Evolutionary conservation across 2,113 vertebrate genomes (phyloP).

Genomic region (Furnarius figulus): DNA sequence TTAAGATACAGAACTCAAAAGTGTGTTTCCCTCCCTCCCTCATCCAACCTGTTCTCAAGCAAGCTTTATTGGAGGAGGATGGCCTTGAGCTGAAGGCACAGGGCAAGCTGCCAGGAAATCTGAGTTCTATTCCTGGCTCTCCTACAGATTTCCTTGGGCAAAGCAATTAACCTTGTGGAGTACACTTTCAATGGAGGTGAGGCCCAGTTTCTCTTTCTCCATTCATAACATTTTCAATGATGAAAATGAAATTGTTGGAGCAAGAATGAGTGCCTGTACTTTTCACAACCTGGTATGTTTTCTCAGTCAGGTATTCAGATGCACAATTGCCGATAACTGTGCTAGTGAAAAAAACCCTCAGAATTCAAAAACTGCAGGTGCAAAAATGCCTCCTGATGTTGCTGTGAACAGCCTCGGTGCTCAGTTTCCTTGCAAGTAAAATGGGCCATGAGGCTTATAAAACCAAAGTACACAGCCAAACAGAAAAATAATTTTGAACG

Average conservation of each 20-base stretch:
- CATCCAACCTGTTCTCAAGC: not conserved
- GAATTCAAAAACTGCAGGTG: not conserved
- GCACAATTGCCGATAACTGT: not conserved
- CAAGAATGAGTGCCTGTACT: not conserved
- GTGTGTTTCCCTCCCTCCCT: not conserved
- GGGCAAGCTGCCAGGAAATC: conserved; percentile 57
- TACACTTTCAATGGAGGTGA: conserved; percentile 49
- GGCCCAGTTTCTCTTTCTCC: conserved; percentile 23
- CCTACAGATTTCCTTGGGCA: conserved; percentile 69
- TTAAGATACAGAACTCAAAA: not conserved
- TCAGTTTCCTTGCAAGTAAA: not conserved
- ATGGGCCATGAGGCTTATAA: not conserved
- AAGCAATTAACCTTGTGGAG: conserved; percentile 62
- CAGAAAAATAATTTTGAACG: not conserved
- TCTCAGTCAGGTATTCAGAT: not conserved
- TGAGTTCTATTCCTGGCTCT: conserved; percentile 60
- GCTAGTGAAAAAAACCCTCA: not conserved
- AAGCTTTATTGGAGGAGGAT: not conserved
- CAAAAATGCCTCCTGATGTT: not conserved
- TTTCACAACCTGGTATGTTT: not conserved
- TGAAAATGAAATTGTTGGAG: not conserved
- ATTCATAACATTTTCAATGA: not conserved
- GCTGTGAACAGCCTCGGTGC: not conserved
- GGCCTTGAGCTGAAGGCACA: conserved; percentile 47
- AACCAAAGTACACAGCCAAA: not conserved